Base-by-base conservation (phyloP, 1,140 invertebrate genomes). In the Oedothorax gibbosus region DNA sequence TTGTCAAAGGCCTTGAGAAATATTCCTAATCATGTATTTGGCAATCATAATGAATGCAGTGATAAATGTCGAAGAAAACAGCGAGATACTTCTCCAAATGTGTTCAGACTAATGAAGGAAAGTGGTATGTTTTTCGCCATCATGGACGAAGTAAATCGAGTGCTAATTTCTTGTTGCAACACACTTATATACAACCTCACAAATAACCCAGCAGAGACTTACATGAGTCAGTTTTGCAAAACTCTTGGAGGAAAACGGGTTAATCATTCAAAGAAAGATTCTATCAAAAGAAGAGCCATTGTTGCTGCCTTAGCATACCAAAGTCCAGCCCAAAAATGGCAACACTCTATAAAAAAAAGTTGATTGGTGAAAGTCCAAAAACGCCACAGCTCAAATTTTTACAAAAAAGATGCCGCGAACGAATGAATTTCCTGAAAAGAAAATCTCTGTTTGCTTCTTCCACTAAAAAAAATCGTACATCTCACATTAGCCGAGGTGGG, bases 221-320 rank as follows among this genome's bases (percentile, higher is more conserved):
- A 18, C 21, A 50, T 69, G 66, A 69, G 66, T 12, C 66, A 69
- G 66, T 4, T 69, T 9, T 69, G 35, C 7, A 69, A 69, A 49
- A 49, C 21, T 14, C 51, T 49, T 50, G 35, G 11, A 14, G 66
- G 66, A 10, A 69, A 69, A 51, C 0, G 35, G 15, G 21, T 69
- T 14, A 14, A 69, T 14, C 21, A 18, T 7, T 21, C 0, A 6
- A 69, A 69, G 51, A 14, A 21, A 18, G 66, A 49, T 50, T 7
- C 11, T 49, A 18, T 69, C 2, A 69, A 8, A 7, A 35, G 66
- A 7, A 10, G 66, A 12, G 10, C 11, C n/a, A 35, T 12, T 6
- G 51, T 49, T 11, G 8, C 6, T 35, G 8, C 51, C 35, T 49
- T 69, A 51, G 21, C 35, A 14, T 35, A n/a, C 51, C 66, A 69